Evolutionary conservation across 2,797 vertebrate species (phyloP), one percentile per base, ranked within the genome.

Genomic region (Cynodonichthys magdalenae): DNA sequence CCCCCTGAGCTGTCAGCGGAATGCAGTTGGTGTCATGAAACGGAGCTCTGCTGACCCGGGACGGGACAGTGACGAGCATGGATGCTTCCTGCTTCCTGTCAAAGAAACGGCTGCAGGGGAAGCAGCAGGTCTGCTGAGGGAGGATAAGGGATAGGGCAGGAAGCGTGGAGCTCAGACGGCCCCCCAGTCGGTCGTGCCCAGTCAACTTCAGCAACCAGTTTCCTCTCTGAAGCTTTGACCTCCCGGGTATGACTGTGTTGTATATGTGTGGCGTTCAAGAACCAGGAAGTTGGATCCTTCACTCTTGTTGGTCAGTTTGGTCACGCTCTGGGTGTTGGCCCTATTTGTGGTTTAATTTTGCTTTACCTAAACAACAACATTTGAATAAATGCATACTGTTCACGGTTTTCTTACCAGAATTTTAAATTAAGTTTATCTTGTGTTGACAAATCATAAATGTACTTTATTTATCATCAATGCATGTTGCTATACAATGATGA

Each of bases 31-130:
- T 90, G 87, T 89, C 87, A 83, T 79, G 80, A 83, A 83, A 73
- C 58, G 0, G 62, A 80, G 74, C 4, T 72, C 67, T 34, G 74
- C 46, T 65, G 79, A 80, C 71, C 69, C 70, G 4, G 72, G 81
- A 82, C 77, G 75, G 76, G 83, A 80, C 86, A 63, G 75, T 34
- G 87, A 83, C 79, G 63, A 70, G 83, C 77, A 66, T 60, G 82
- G 70, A 46, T 34, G 77, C 81, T 89, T 92, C 88, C 90, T 89
- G 87, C 87, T 90, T 92, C 90, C 90, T 85, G 86, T 85, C 63
- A 86, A 82, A 81, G 77, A 74, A 36, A 83, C 57, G 81, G 67
- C 77, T 87, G 80, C 80, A 81, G 79, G 71, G 85, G 88, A 89
- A 90, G 69, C 64, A 36, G 74, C 83, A 69, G 80, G 74, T 60